phyloP scores from a whole-genome alignment of 2,888 invertebrate genomes.

The Lasioglossum calceatum region DNA sequence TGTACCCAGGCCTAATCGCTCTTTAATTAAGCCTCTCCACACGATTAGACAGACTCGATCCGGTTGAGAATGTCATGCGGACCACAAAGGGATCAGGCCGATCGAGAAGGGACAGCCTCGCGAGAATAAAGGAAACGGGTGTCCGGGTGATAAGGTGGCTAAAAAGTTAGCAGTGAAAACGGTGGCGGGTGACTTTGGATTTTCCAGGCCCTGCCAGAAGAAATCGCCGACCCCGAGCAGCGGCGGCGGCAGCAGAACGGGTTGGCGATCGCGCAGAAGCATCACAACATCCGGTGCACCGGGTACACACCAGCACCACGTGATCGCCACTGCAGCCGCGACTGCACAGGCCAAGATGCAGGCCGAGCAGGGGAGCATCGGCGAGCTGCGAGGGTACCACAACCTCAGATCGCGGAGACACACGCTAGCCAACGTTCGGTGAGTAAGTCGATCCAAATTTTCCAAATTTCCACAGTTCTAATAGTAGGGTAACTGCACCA shows the following conservation, averaged over 20 bases:
- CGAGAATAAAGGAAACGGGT: neutral
- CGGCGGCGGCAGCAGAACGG: constrained; percentile 80
- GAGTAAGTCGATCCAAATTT: constrained; percentile 84
- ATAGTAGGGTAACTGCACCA: too few species aligned
- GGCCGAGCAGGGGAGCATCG: constrained; percentile 96
- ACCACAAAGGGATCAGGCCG: neutral
- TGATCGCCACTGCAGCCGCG: constrained; percentile 82
- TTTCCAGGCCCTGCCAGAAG: constrained; percentile 82
- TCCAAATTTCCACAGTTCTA: too few species aligned
- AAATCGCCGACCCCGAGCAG: constrained; percentile 83
- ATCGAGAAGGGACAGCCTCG: neutral
- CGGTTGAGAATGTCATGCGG: neutral
- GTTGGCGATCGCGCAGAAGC: constrained; percentile 83
- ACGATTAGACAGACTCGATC: neutral
- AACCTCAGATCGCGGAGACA: constrained; percentile 94
- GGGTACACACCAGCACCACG: constrained; percentile 81
- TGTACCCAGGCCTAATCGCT: neutral
- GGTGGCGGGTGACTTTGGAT: constrained; percentile 26
- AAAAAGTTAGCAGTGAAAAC: neutral
- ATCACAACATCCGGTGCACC: constrained; percentile 82
- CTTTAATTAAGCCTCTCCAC: neutral
- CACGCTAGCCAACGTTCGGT: constrained; percentile 97
- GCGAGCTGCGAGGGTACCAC: constrained; percentile 95
- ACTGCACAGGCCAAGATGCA: constrained; percentile 90
- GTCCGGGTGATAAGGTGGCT: neutral